Base-by-base conservation (phyloP, 2,797 vertebrate genomes). In the Heterohyrax brucei region DNA sequence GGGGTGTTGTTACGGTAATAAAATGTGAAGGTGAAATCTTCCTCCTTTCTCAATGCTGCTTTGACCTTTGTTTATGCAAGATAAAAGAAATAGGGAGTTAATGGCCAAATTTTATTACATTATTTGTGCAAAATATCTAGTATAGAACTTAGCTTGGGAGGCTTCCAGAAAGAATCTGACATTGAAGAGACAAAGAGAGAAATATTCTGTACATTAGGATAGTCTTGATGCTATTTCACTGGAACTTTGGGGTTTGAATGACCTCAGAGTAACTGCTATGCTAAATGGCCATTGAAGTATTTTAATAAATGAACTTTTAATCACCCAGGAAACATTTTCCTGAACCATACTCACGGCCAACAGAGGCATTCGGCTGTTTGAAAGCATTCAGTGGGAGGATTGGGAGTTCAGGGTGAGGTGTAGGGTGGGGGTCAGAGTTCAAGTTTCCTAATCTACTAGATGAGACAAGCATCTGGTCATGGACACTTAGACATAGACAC, bases 41-140 rank as follows among this genome's bases (percentile, higher is more conserved):
- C 18, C 73, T 30, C 66, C 7, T 93, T 90, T 87, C 19, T 87
- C 82, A 95, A 76, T 93, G 73, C 24, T 14, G 8, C 33, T 76
- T 86, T 87, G 48, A 78, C 77, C 78, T 87, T 90, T 0, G 1
- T 83, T 6, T 66, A 89, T 78, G 62, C 66, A 86, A 64, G 16
- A 72, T 24, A 33, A 14, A 72, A 33, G 68, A 64, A 26, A 26
- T 64, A 10, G 24, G 62, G 24, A n/a, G 16, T 16, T 70, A 70
- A n/a, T n/a, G 30, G n/a, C 68, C 16, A 70, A 70, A 14, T 6
- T 70, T 72, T 39, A 72, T 33, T 72, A n/a, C 68, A 72, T 72
- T 72, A 72, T 72, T 18, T 33, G 14, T 72, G 14, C 16, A 72
- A 33, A 70, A 33, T 72, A 72, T 33, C n/a, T 33, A n/a, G 18